Base-by-base conservation (phyloP, 37 sponge, comb jelly and placozoan species). In the Haliclona indistincta region DNA sequence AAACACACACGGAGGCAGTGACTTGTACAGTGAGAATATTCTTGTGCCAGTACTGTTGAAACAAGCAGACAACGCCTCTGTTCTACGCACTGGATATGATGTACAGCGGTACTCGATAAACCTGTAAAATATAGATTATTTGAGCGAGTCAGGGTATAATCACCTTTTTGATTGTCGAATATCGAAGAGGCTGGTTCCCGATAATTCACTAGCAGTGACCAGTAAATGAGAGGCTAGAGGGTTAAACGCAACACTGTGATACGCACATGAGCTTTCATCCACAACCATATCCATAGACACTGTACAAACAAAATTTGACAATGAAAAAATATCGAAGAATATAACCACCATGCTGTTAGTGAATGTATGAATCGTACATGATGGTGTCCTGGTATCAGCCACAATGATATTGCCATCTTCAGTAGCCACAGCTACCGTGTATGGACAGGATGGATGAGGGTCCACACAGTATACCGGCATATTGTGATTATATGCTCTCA, bases 141-240 rank as follows among this genome's bases (percentile, higher is more conserved):
- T 68, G 6, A 44, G 17, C 26, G 38, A 23, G 32, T 43, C 35
- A 44, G 53, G 30, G 2, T 39, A 49, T 33, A 43, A 47, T 70
- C 58, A 84, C 86, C 47, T 45, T 52, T 70, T 79, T 30, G 68
- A 73, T 23, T 58, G 51, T 35, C 91, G 67, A 6, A 81, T 73
- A 73, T 90, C 91, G 39, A 71, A 77, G 54, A 90, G 82, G 34
- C 72, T 55, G 1, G 67, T 69, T 10, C 91, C 91, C 0, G 44
- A 45, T 29, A 25, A n/a, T 3, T 62, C 63, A 56, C 81, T 81
- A 15, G 65, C 75, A 0, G 81, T 73, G 8, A 74, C 86, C 26
- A 90, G 64, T 15, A 86, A 71, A 7, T 82, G 32, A 33, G 86
- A 71, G 32, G 81, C 82, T 28, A 81, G 64, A n/a, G 88, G 88